Evolutionary conservation across 2,113 vertebrate species (phyloP).

Genomic region (Amblyopsis rosae): DNA sequence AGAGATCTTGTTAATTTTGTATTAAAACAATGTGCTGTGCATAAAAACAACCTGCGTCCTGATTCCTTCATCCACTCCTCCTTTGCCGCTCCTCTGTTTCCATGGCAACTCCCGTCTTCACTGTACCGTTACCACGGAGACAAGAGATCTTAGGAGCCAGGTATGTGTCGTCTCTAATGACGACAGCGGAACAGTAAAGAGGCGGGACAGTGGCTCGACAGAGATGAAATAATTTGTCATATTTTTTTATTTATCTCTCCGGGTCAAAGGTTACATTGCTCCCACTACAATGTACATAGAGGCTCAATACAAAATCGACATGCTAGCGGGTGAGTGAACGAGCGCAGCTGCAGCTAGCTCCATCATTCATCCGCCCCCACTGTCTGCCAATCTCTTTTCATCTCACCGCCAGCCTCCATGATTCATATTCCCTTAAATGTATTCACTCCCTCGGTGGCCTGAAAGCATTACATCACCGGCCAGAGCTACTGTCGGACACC

Average conservation of each 20-base stretch:
- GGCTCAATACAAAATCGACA: background rate
- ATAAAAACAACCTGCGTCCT: constrained; percentile 63
- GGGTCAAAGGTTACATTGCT: constrained; percentile 63
- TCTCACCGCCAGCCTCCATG: constrained; percentile 10
- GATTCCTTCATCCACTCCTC: constrained; percentile 54
- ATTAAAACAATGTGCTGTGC: constrained; percentile 83
- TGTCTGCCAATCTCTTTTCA: constrained; percentile 37
- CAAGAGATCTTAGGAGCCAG: constrained; percentile 51
- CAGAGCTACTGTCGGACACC: background rate
- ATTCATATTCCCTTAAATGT: constrained; percentile 4
- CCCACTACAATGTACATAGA: constrained; percentile 44
- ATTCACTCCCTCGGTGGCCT: constrained; percentile 7
- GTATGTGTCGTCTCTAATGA: constrained; percentile 57
- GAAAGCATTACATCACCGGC: background rate
- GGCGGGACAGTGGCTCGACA: constrained; percentile 21
- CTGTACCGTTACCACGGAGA: constrained; percentile 74
- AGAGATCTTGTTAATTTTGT: constrained; percentile 83
- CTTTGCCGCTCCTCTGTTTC: constrained; percentile 58
- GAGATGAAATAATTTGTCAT: constrained; percentile 50
- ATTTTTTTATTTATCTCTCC: constrained; percentile 61
- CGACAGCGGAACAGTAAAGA: constrained; percentile 39
- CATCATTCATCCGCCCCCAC: constrained; percentile 26
- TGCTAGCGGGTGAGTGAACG: constrained; percentile 6
- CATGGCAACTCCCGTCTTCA: constrained; percentile 65
- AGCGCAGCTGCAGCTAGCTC: constrained; percentile 21